Percentiles rank a stretch among this genome's conserved stretches.
These are phyloP conservation scores for Habroteleia sp. DNA, from an alignment of 2,888 invertebrate genomes.

Conservation along the genomic window DNA sequence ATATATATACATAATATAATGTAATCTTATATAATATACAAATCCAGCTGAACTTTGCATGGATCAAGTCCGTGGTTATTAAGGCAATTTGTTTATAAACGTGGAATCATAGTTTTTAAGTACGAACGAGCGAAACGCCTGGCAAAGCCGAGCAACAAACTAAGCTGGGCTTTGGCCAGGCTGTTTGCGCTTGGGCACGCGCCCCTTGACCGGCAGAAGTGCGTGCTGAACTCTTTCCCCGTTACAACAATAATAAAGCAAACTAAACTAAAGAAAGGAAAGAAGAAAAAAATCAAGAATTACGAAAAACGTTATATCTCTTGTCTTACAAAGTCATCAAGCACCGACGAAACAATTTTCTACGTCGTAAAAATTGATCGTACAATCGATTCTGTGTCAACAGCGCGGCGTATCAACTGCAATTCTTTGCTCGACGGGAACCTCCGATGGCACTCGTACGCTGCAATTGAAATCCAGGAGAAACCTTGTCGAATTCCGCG, in stretches of 20 bases:
- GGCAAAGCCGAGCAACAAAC: neutral
- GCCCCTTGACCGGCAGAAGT: neutral
- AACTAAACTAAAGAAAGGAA: neutral
- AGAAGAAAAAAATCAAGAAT: neutral
- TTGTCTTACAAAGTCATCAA: slow-evolving; percentile 36
- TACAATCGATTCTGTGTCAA: slow-evolving; percentile 49
- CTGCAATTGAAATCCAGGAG: slow-evolving; percentile 48
- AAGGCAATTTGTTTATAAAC: slow-evolving; percentile 44
- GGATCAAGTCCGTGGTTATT: slow-evolving; percentile 52
- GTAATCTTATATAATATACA: slow-evolving; percentile 53
- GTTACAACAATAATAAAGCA: neutral
- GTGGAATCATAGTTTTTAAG: slow-evolving; percentile 40
- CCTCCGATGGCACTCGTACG: slow-evolving; percentile 48
- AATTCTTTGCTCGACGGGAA: slow-evolving; percentile 46
- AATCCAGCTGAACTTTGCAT: slow-evolving; percentile 57
- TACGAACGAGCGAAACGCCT: slow-evolving; percentile 8
- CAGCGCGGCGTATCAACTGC: slow-evolving; percentile 41
- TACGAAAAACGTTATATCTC: slow-evolving; percentile 19
- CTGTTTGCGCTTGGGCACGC: slow-evolving; percentile 3
- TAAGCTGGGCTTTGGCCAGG: neutral
- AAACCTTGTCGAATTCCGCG: slow-evolving; percentile 63
- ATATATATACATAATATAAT: slow-evolving; percentile 57
- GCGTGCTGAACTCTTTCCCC: slow-evolving; percentile 3
- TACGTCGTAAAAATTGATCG: slow-evolving; percentile 56
- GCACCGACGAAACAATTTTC: slow-evolving; percentile 48